Conservation (phyloP, 2,797 vertebrate genomes). For the Amphiprion clarkii region DNA sequence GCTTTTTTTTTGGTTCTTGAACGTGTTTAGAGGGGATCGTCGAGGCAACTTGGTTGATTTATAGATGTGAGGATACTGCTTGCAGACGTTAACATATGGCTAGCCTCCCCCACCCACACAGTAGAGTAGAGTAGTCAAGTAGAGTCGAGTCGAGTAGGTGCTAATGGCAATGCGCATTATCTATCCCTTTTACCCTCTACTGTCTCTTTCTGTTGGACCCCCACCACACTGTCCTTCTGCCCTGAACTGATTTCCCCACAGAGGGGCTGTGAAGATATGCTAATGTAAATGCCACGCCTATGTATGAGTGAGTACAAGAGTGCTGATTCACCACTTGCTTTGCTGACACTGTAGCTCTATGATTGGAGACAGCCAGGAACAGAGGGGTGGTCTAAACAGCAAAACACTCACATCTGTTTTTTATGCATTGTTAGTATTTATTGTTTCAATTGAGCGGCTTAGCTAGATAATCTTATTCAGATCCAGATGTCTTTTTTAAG, state of each 20-base stretch:
- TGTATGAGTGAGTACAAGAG: slow-evolving; percentile 9
- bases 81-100: slow-evolving; percentile 34
- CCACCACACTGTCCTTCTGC: background rate
- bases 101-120: background rate
- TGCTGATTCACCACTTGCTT: background rate
- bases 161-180: background rate
- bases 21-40: background rate
- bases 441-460: background rate
- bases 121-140: background rate
- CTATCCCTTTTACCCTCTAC: slow-evolving; percentile 29
- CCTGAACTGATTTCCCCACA: background rate
- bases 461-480: background rate
- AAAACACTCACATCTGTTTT: background rate
- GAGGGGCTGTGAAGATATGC: slow-evolving; percentile 21
- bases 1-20: too few relatives aligned
- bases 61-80: slow-evolving; percentile 2
- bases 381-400: background rate
- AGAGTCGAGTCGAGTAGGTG: too few relatives aligned
- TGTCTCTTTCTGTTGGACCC: slow-evolving; percentile 8
- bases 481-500: background rate
- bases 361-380: background rate
- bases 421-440: background rate
- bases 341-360: background rate
- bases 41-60: background rate
- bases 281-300: slow-evolving; percentile 24